Base-by-base conservation (phyloP, 2,113 vertebrate species). In the Terrapene triunguis region DNA sequence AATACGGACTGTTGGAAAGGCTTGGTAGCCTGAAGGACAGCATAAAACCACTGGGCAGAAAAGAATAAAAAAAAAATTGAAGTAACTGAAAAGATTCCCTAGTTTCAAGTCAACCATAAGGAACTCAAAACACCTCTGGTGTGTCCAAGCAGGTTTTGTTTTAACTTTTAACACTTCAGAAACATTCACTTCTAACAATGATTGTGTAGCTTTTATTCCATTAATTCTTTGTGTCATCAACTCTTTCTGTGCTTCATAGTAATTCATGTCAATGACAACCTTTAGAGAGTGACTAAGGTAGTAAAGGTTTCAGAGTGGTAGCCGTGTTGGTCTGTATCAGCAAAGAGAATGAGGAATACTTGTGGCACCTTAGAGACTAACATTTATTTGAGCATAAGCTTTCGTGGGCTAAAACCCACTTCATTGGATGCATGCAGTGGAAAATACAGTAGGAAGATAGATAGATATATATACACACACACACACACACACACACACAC, bases 241-340 rank as follows among this genome's bases (percentile, higher is more conserved):
- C 38, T 90, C 2, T 89, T 5, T 89, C 48, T 38, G 47, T 88
- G 50, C 53, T 95, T 92, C 38, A 32, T 17, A 96, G 83, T 62
- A 92, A 92, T 90, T 92, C 48, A 90, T 87, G 89, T 91, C 53
- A 62, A 1, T 89, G 22, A 62, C 85, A 95, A 89, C 79, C 57
- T 95, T 97, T 87, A 93, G 87, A 96, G 95, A 81, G 8, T 79
- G 47, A 89, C 29, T 96, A 24, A 32, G 16, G 19, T 44, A 94
- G 47, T 72, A 94, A 97, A 96, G 82, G 50, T 50, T 50, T 50
- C 50, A 50, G 50, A 50, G 50, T 50, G 13, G 50, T 50, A 50
- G 14, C 50, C 13, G 14, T 50, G 50, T 50, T 50, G 14, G 50
- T 50, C 50, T 50, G 14, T 50, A 50, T 50, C 50, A 50, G 50